Base-by-base conservation (phyloP, 2,113 vertebrate species). In the Proteles cristata region DNA sequence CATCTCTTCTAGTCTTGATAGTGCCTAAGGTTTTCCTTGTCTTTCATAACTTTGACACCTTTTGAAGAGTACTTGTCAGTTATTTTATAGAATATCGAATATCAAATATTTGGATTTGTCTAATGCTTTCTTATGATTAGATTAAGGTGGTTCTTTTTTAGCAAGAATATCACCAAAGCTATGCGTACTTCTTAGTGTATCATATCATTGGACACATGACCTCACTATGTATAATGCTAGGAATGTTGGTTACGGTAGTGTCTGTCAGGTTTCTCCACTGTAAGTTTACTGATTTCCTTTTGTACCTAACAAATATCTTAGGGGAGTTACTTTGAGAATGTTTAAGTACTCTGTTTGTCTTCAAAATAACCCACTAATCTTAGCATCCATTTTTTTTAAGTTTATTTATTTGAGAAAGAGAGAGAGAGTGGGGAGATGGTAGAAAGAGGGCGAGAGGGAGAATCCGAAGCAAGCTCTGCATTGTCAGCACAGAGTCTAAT, bases 291-390 rank as follows among this genome's bases (percentile, higher is more conserved):
- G 17, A 15, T 48, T 92, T 91, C 33, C 21, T 71, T 85, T 85
- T 82, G 12, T 86, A 35, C 35, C 89, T 90, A 65, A 92, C 83
- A 80, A 90, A 65, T 97, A 79, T 53, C 25, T 93, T 69, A 4
- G 31, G 33, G 10, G n/a, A 96, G 35, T 61, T 88, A 76, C 14
- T 97, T 93, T 88, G 71, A 85, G n/a, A 90, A 23, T 61, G 8
- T 92, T 31, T 53, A 55, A 14, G 25, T 88, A 83, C 43, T 25
- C 45, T 90, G 28, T 53, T 95, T 94, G 85, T 69, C n/a, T 90
- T 86, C 14, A 86, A 74, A 82, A 93, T 94, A 84, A 68, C 74
- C 66, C 19, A 84, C 8, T 82, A 76, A 65, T 73, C 77, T 93
- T 93, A 93, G 33, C 63, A 90, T 95, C 26, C 7, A 23, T 61